phyloP scores from a whole-genome alignment of 2,797 vertebrate genomes.

The Vespertilio murinus region DNA sequence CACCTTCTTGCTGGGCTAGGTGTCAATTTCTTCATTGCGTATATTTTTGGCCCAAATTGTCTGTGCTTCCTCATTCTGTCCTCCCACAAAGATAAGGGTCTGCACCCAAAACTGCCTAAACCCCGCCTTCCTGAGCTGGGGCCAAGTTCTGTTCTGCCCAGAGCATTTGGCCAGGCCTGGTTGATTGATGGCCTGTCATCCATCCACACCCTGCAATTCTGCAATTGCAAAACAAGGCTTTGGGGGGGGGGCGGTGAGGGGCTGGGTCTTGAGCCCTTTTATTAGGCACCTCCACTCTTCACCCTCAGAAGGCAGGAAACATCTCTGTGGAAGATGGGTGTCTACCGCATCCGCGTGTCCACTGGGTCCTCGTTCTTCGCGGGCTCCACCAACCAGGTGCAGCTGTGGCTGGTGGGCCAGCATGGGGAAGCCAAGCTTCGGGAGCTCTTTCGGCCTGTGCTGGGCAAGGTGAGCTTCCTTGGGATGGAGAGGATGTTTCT shows the following conservation, averaged over 20 bases:
- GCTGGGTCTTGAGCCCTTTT: neutral
- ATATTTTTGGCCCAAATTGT: neutral
- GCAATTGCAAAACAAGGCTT: no score
- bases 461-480: constrained; percentile 81
- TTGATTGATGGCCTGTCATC: no score
- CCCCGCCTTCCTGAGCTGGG: no score
- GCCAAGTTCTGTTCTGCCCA: no score
- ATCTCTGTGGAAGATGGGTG: constrained; percentile 78
- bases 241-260: no score
- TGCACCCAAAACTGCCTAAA: no score
- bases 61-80: neutral
- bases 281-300: neutral
- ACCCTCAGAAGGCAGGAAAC: neutral
- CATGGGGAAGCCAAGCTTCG: constrained; percentile 83
- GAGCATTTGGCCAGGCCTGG: no score
- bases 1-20: neutral
- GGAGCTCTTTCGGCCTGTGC: constrained; percentile 80
- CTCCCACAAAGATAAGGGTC: neutral
- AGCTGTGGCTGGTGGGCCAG: constrained; percentile 86
- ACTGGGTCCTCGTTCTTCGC: constrained; percentile 85
- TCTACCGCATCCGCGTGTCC: constrained; percentile 85
- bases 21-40: neutral
- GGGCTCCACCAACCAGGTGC: constrained; percentile 87
- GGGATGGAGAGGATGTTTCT: neutral
- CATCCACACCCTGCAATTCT: no score